Conservation (phyloP, 1,140 invertebrate genomes). For the Sesamia nonagrioides region DNA sequence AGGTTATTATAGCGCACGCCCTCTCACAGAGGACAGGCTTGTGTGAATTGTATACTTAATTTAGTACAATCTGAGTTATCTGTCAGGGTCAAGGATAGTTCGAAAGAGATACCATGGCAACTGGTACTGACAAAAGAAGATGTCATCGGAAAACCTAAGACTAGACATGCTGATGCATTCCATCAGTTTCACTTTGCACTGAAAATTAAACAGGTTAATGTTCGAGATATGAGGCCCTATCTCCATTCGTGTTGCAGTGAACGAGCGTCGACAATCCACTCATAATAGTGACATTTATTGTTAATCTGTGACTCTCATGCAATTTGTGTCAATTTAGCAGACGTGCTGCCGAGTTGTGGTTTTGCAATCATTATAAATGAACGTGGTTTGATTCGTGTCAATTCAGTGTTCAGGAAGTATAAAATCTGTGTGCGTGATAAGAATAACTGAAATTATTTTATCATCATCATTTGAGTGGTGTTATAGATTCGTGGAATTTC, state of each 20-base stretch:
- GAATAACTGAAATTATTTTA: slow-evolving; percentile 49
- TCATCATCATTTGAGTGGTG: slow-evolving; percentile 60
- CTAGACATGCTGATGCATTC: too few species aligned
- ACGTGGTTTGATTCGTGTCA: slow-evolving; percentile 57
- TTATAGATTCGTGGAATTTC: slow-evolving; percentile 85
- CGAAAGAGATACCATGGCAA: too few species aligned
- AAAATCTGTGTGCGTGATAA: slow-evolving; percentile 60
- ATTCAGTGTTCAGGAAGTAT: slow-evolving; percentile 57
- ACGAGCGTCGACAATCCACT: slow-evolving; percentile 35
- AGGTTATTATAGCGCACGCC: too few species aligned
- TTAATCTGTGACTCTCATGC: slow-evolving; percentile 74
- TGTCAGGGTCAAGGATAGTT: too few species aligned
- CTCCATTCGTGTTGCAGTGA: slow-evolving; percentile 14
- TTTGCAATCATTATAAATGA: slow-evolving; percentile 66
- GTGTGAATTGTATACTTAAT: too few species aligned
- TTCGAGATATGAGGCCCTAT: slow-evolving; percentile 11
- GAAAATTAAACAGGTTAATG: slow-evolving; percentile 47
- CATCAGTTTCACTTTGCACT: too few species aligned
- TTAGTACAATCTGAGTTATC: too few species aligned
- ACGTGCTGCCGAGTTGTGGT: slow-evolving; percentile 69
- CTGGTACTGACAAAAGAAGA: too few species aligned
- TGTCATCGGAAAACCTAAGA: too few species aligned
- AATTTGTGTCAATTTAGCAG: slow-evolving; percentile 73
- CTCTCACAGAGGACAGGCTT: too few species aligned
- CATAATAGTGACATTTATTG: slow-evolving; percentile 52